Percentiles rank a stretch among this genome's conserved stretches.
phyloP scores from a whole-genome alignment of 35 echinoderm and acorn worm species.

The Apostichopus japonicus region DNA sequence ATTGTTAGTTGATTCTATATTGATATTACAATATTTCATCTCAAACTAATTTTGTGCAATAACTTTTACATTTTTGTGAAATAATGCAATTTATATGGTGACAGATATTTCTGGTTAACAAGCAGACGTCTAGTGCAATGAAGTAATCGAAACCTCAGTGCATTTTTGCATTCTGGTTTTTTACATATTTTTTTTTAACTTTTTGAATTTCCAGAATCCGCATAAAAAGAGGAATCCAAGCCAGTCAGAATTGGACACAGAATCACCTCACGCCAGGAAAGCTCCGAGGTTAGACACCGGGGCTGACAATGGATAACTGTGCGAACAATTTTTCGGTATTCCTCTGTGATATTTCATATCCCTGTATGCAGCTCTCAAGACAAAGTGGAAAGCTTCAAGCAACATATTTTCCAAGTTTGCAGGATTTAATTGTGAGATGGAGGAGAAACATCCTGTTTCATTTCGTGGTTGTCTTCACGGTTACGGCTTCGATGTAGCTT shows the following conservation, averaged over 20 bases:
- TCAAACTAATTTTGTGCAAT: no score
- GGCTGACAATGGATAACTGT: conserved; percentile 32
- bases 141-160: no score
- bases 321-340: neutral
- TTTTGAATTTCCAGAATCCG: conserved; percentile 60
- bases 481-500: neutral
- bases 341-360: neutral
- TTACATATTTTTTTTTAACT: no score
- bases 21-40: no score
- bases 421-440: neutral
- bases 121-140: no score
- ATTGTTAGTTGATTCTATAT: no score
- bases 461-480: neutral
- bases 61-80: no score
- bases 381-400: neutral
- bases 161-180: no score
- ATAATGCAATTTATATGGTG: no score
- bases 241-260: conserved; percentile 72
- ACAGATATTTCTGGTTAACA: no score
- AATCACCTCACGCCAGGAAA: conserved; percentile 79
- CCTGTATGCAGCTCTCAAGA: conserved; percentile 1
- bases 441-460: neutral
- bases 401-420: neutral
- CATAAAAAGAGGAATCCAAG: conserved; percentile 87
- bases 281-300: conserved; percentile 73